These are phyloP conservation scores for Gryllus longicercus DNA, from an alignment of 2,888 invertebrate species.

Conservation along the genomic window DNA sequence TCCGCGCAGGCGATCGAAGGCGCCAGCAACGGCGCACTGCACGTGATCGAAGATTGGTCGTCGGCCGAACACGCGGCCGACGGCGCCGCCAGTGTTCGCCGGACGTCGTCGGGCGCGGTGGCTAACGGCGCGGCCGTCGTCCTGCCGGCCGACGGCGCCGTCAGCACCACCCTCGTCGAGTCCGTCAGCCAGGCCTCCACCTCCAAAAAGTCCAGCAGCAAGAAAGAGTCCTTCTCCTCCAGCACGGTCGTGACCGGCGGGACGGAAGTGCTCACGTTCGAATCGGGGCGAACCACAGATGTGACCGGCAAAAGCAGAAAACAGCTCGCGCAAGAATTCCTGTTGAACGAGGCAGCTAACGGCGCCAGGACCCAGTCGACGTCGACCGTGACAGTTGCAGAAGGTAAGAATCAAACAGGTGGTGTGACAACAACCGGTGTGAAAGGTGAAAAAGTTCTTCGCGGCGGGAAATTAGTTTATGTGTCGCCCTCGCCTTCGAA, in stretches of 20 bases:
- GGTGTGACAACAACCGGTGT: not conserved
- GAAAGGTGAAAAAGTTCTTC: not conserved
- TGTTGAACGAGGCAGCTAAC: not conserved
- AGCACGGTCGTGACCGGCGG: not conserved
- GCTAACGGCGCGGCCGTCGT: slow-evolving; percentile 8
- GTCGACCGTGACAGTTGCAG: not conserved
- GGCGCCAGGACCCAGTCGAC: not conserved
- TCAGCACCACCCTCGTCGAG: not conserved
- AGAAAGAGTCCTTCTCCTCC: slow-evolving; percentile 22
- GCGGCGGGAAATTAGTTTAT: not conserved
- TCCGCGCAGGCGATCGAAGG: not conserved
- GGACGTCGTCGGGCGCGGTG: slow-evolving; percentile 17
- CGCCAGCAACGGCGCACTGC: not conserved
- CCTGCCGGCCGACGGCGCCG: not conserved
- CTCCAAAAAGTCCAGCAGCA: slow-evolving; percentile 22
- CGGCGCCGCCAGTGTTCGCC: slow-evolving; percentile 12
- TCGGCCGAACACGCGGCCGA: slow-evolving; percentile 8
- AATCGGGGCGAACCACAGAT: not conserved
- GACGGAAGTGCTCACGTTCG: not conserved
- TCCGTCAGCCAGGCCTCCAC: not conserved
- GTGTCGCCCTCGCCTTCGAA: not conserved
- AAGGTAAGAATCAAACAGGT: not conserved
- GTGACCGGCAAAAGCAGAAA: not conserved
- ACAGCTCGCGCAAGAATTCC: not conserved
- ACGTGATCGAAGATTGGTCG: not conserved